Base-by-base conservation (phyloP, 2,797 vertebrate genomes). In the Enteromius afrohamiltoni region DNA sequence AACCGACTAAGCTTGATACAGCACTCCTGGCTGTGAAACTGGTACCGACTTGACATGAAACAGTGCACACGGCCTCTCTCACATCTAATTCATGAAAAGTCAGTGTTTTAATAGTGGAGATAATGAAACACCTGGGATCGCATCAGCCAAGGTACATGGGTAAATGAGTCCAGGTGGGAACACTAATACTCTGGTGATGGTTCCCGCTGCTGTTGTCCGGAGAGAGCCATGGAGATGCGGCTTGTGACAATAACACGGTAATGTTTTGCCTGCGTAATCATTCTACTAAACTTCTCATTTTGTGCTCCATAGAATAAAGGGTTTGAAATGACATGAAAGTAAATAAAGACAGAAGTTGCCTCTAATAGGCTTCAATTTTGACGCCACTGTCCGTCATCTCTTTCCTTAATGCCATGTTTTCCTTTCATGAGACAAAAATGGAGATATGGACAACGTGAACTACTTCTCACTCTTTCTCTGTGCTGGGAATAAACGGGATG, bases 401-500 rank as follows among this genome's bases (percentile, higher is more conserved):
- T 37, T 7, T 37, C 19, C 37, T 71, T 71, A 37, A 74, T 49
- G 55, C 16, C 31, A 34, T 1, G 2, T 51, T 64, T 64, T 49
- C 21, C 31, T 37, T 74, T 75, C 37, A 74, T 65, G 47, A 80
- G 62, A 47, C 19, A 53, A 83, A 83, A 26, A 80, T 70, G 40
- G 19, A 78, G 42, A 79, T 21, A 58, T 42, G 47, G 49, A 84
- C 45, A 80, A 31, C 3, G 42, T 80, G 49, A 31, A 51, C 73
- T 40, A 80, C 49, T 62, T 74, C 31, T 65, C 70, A 71, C 29
- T 67, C n/a, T 62, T 71, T 58, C 73, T 78, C 34, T 71, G n/a
- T 58, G 67, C 58, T 62, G 51, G 71, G 49, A 85, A 70, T 82
- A 81, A 85, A 82, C 2, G 6, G 80, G 67, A 74, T 81, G 68